Base-by-base conservation (phyloP, 2,113 vertebrate genomes). In the Sapayoa aenigma region DNA sequence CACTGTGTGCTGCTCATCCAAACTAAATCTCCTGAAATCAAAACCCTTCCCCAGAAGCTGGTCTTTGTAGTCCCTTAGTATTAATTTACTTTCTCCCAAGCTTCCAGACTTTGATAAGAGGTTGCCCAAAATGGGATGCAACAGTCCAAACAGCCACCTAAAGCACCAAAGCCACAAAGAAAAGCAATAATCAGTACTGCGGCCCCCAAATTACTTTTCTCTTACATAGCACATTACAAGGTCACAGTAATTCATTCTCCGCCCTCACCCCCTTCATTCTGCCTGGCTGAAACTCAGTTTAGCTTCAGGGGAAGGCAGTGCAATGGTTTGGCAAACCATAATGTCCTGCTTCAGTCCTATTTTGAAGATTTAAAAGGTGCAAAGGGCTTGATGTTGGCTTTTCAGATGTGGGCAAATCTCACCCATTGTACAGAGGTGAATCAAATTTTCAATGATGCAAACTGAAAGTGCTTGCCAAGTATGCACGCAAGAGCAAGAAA, bases 291-390 rank as follows among this genome's bases (percentile, higher is more conserved):
- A 92, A 92, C 55, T 65, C 68, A 35, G 87, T 30, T 58, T 88
- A 91, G 90, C 69, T 94, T 67, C 76, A 62, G 73, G 18, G 86
- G 41, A 67, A 92, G 62, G 88, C 84, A 89, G 55, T 21, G 69
- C 83, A 92, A 72, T 21, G 19, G 44, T 72, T 37, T 95, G 88
- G 85, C 87, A 96, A 94, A 92, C 76, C 24, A 27, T 63, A 67
- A 94, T 27, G 88, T 73, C 79, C 90, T 59, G 60, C 53, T 75
- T 62, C 80, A 84, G 80, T 46, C 60, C 65, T 94, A 12, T 81
- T 96, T 33, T 27, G 50, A 96, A 95, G 95, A 96, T 95, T 95
- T 94, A 96, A 74, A 95, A 74, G 87, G 91, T 91, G 91, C 67
- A 94, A 94, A 93, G 90, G 89, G 87, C 82, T 85, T 91, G 91